phyloP scores from a whole-genome alignment of 2,888 invertebrate species.

The Pandemis heparana region DNA sequence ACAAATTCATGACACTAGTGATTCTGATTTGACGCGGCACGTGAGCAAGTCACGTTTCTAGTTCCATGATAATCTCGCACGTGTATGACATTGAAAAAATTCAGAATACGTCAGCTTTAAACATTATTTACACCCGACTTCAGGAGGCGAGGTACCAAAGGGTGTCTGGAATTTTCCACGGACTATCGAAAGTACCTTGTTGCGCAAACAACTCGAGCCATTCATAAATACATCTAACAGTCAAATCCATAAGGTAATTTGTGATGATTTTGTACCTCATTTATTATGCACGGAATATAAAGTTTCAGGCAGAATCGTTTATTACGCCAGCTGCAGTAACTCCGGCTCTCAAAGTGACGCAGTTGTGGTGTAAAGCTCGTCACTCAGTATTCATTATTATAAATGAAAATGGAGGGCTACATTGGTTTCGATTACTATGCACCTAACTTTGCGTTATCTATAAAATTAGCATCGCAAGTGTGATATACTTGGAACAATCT shows the following conservation, averaged over 20 bases:
- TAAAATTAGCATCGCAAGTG: conserved; percentile 67
- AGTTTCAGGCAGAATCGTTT: conserved; percentile 70
- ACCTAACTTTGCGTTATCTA: conserved; percentile 75
- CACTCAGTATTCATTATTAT: conserved; percentile 62
- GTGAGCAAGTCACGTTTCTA: conserved; percentile 26
- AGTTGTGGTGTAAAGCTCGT: conserved; percentile 49
- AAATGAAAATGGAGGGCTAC: conserved; percentile 60
- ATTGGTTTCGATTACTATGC: conserved; percentile 61
- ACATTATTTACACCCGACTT: conserved; percentile 29
- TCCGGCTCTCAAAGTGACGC: conserved; percentile 73
- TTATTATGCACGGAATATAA: conserved; percentile 85
- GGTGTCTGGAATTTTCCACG: conserved; percentile 34
- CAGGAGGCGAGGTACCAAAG: conserved; percentile 21
- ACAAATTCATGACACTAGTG: conserved; percentile 5
- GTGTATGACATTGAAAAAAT: not conserved
- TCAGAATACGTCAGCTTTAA: conserved; percentile 25
- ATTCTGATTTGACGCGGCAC: conserved; percentile 7
- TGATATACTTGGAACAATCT: conserved; percentile 33
- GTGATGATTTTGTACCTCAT: conserved; percentile 82
- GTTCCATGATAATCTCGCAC: not conserved
- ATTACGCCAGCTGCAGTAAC: conserved; percentile 67
- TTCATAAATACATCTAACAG: conserved; percentile 82
- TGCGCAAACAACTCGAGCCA: conserved; percentile 46
- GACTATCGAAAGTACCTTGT: not conserved
- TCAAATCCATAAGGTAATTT: conserved; percentile 84